phyloP scores from a whole-genome alignment of 2,797 vertebrate species.

The Crenichthys baileyi region DNA sequence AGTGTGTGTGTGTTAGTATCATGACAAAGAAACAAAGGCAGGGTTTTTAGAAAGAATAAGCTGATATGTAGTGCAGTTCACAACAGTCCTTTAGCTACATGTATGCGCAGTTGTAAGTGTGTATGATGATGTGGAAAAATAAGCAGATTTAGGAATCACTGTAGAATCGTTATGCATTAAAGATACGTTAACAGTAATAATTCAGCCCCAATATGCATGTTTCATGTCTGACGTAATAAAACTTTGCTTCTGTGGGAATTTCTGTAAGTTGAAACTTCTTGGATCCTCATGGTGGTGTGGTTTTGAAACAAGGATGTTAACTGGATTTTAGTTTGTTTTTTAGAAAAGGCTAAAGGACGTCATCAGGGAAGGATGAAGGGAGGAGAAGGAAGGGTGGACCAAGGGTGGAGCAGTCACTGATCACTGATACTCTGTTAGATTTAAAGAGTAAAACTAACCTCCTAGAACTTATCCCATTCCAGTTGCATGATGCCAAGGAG shows the following conservation, averaged over 20 bases:
- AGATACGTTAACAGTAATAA: background rate
- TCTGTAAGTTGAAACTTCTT: background rate
- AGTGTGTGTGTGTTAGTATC: slow-evolving; percentile 37
- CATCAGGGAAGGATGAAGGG: slow-evolving; percentile 45
- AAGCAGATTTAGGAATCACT: background rate
- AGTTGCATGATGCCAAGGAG: slow-evolving; percentile 11
- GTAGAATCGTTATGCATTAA: background rate
- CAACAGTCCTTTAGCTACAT: background rate
- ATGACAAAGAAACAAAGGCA: slow-evolving; percentile 48
- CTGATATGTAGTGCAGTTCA: slow-evolving; percentile 13
- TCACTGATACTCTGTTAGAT: slow-evolving; percentile 34
- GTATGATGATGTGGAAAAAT: background rate
- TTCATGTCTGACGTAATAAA: background rate
- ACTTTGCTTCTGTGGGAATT: background rate
- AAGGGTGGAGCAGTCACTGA: background rate
- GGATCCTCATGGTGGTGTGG: background rate
- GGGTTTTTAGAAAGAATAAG: slow-evolving; percentile 25
- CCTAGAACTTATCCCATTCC: slow-evolving; percentile 30
- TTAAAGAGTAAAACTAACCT: slow-evolving; percentile 36
- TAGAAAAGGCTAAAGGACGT: slow-evolving; percentile 30
- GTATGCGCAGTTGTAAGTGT: background rate
- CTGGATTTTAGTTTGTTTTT: background rate
- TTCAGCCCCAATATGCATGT: background rate
- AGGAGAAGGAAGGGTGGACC: slow-evolving; percentile 60
- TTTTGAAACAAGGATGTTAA: slow-evolving; percentile 13